These are phyloP conservation scores for Hexactinellida sp. DNA, from an alignment of 37 sponge, comb jelly and placozoan species.

Conservation along the genomic window DNA sequence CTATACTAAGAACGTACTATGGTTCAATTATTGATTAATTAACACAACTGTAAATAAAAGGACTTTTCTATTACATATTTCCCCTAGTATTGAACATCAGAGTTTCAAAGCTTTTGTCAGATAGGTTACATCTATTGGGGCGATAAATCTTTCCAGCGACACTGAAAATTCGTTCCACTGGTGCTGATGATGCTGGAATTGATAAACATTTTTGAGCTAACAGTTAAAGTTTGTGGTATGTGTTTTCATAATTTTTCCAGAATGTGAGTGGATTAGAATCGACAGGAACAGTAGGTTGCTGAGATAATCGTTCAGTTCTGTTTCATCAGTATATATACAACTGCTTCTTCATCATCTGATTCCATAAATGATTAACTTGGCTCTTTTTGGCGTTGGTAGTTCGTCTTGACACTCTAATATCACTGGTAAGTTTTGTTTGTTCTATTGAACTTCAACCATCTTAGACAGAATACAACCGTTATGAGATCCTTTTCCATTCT, in stretches of 20 bases:
- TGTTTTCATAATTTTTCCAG: not conserved
- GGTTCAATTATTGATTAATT: not conserved
- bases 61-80: not conserved
- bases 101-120: slow-evolving; percentile 8
- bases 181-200: not conserved
- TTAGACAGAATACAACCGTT: not conserved
- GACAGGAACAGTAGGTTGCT: not conserved
- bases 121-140: slow-evolving; percentile 12
- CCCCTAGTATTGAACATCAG: slow-evolving; percentile 5
- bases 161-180: slow-evolving; percentile 6
- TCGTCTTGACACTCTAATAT: slow-evolving; percentile 5
- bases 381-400: slow-evolving; percentile 12
- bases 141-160: slow-evolving; percentile 13
- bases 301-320: slow-evolving; percentile 15
- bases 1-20: not conserved
- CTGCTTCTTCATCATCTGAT: slow-evolving; percentile 19
- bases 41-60: not conserved
- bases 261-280: not conserved
- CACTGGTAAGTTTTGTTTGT: not conserved
- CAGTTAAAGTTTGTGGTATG: not conserved
- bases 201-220: not conserved
- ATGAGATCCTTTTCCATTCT: slow-evolving; percentile 12
- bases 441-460: slow-evolving; percentile 8
- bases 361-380: not conserved
- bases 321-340: slow-evolving; percentile 11